Conservation (phyloP, 2,113 vertebrate genomes). For the Mola mola region DNA sequence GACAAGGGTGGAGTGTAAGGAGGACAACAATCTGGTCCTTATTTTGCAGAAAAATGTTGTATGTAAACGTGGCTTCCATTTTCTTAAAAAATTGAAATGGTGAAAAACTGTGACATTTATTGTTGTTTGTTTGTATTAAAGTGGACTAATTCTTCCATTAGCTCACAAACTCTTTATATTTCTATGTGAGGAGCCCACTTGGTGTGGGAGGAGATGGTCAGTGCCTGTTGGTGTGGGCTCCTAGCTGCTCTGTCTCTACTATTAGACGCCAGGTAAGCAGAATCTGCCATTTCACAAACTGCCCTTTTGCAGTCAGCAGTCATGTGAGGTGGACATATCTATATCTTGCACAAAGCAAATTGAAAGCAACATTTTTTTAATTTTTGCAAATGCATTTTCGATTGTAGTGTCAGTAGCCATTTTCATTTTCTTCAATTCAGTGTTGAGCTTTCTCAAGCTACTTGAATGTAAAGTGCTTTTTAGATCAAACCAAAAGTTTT, state of each 20-base stretch:
- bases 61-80: too few species aligned
- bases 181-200: slow-evolving; percentile 85
- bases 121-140: neutral
- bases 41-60: neutral
- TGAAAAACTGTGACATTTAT: too few species aligned
- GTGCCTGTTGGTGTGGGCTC: slow-evolving; percentile 96
- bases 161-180: slow-evolving; percentile 7
- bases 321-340: neutral
- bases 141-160: neutral
- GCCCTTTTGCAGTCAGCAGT: neutral
- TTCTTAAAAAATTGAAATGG: too few species aligned
- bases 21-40: neutral
- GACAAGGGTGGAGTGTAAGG: too few species aligned
- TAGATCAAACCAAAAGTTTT: too few species aligned
- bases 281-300: neutral
- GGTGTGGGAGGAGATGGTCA: slow-evolving; percentile 99
- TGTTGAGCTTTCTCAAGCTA: too few species aligned
- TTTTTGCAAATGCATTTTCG: too few species aligned
- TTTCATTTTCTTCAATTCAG: too few species aligned
- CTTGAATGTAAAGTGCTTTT: too few species aligned
- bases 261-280: slow-evolving; percentile 92
- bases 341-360: too few species aligned
- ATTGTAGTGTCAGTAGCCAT: too few species aligned
- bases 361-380: too few species aligned
- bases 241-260: slow-evolving; percentile 95